Evolutionary conservation across 2,113 vertebrate genomes (phyloP).

Genomic region (Gobiocypris rarus): DNA sequence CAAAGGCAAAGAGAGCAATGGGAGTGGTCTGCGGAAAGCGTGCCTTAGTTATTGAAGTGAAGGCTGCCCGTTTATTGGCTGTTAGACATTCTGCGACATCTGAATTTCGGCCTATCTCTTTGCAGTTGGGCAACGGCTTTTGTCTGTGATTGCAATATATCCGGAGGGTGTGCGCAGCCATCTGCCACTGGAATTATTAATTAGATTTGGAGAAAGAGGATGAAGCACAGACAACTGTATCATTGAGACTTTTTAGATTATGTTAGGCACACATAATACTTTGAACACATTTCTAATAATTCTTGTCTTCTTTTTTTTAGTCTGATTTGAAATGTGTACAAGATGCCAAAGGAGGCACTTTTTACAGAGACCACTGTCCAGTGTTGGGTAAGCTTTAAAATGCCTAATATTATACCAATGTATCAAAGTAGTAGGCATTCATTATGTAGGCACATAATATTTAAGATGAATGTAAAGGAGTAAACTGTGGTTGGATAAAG

Average conservation of each 20-base stretch:
- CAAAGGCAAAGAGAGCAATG: slow-evolving; percentile 52
- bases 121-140: slow-evolving; percentile 25
- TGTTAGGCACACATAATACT: not conserved
- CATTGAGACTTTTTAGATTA: not conserved
- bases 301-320: slow-evolving; percentile 67
- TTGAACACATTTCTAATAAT: slow-evolving; percentile 56
- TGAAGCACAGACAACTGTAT: not conserved
- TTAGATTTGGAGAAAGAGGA: not conserved
- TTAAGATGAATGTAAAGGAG: not conserved
- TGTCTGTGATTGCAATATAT: slow-evolving; percentile 34
- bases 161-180: slow-evolving; percentile 1
- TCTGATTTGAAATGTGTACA: slow-evolving; percentile 99
- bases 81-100: slow-evolving; percentile 42
- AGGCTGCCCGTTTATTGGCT: slow-evolving; percentile 61
- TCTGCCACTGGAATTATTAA: slow-evolving; percentile 39
- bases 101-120: slow-evolving; percentile 51
- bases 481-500: not conserved
- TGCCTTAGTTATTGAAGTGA: slow-evolving; percentile 36
- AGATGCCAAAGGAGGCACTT: slow-evolving; percentile 99
- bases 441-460: not conserved
- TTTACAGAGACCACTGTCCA: slow-evolving; percentile 99
- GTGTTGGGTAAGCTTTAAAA: slow-evolving; percentile 86
- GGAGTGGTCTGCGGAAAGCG: slow-evolving; percentile 41
- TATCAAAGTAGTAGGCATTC: not conserved
- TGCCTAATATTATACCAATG: not conserved